phyloP scores from a whole-genome alignment of 2,888 invertebrate species.

The Caenorhabditis sp. region DNA sequence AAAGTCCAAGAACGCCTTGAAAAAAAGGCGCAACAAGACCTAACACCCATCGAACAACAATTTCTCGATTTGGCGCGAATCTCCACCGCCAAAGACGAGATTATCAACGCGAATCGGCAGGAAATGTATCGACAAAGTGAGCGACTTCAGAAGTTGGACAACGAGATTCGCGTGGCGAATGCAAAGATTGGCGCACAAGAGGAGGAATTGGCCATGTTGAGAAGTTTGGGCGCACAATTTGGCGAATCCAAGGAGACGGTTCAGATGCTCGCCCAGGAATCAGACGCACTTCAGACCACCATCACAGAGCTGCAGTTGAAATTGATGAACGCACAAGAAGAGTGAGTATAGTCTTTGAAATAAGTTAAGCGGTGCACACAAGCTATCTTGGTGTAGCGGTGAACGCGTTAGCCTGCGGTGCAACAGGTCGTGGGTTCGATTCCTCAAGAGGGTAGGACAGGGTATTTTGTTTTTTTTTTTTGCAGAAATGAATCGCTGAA shows the following conservation, averaged over 20 bases:
- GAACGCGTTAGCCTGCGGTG: neutral
- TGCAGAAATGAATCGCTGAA: constrained; percentile 40
- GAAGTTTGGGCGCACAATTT: constrained; percentile 44
- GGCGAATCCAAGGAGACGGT: constrained; percentile 42
- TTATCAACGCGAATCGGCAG: constrained; percentile 61
- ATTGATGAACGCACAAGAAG: constrained; percentile 22
- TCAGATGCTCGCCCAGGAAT: constrained; percentile 16
- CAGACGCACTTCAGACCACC: constrained; percentile 14
- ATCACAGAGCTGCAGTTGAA: constrained; percentile 29
- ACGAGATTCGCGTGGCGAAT: constrained; percentile 25
- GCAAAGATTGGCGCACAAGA: constrained; percentile 39
- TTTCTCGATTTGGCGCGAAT: constrained; percentile 64
- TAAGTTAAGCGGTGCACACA: neutral
- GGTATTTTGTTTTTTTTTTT: too few relatives aligned
- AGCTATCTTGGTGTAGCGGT: too few relatives aligned
- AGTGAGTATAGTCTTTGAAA: constrained; percentile 13
- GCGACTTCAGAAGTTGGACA: neutral
- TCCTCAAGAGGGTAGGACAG: too few relatives aligned
- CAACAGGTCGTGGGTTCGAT: too few relatives aligned
- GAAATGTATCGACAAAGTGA: too few relatives aligned
- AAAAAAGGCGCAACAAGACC: constrained; percentile 1
- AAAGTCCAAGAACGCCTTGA: neutral
- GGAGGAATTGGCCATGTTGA: constrained; percentile 51
- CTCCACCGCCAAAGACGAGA: constrained; percentile 62
- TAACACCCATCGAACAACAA: constrained; percentile 61